A percentile compares a stretch with the other conserved stretches of the same genome.
Evolutionary conservation across 1,140 invertebrate species (phyloP).

Genomic region (Episyrphus balteatus): DNA sequence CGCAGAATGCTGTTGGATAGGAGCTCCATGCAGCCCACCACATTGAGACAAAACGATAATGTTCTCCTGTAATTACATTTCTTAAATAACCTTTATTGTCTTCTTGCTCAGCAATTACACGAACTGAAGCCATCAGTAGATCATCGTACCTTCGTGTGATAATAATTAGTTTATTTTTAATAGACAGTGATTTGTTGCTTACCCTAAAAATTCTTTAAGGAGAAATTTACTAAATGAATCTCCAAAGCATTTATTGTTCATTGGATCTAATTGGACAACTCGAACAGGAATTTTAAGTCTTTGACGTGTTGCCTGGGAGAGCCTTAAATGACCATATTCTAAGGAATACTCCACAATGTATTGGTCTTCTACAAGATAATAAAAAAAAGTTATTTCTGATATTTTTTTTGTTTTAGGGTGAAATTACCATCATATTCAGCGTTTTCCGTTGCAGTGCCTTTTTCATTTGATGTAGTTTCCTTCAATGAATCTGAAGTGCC

Average conservation of each 20-base stretch:
- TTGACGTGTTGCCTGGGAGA: constrained; percentile 73
- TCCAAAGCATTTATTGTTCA: constrained; percentile 83
- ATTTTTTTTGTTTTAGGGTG: background rate
- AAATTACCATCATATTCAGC: too few species aligned
- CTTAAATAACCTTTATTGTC: constrained; percentile 92
- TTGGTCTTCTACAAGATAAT: constrained; percentile 62
- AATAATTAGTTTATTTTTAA: background rate
- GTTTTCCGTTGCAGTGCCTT: too few species aligned
- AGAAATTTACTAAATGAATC: constrained; percentile 82
- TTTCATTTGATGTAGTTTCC: too few species aligned
- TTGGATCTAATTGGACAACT: constrained; percentile 83
- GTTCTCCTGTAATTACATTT: constrained; percentile 96
- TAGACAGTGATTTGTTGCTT: background rate
- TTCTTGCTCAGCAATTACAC: constrained; percentile 87
- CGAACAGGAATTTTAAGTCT: constrained; percentile 85
- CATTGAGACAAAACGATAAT: constrained; percentile 96
- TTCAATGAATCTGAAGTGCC: too few species aligned
- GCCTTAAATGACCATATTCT: constrained; percentile 89
- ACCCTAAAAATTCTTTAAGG: constrained; percentile 81
- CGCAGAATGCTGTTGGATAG: constrained; percentile 88
- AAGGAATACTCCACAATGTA: constrained; percentile 97
- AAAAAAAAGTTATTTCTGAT: background rate
- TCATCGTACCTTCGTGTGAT: constrained; percentile 64
- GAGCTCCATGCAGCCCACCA: constrained; percentile 90
- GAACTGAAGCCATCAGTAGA: constrained; percentile 91